phyloP scores from a whole-genome alignment of 2,888 invertebrate species.

The Hirtodrosophila trivittata region DNA sequence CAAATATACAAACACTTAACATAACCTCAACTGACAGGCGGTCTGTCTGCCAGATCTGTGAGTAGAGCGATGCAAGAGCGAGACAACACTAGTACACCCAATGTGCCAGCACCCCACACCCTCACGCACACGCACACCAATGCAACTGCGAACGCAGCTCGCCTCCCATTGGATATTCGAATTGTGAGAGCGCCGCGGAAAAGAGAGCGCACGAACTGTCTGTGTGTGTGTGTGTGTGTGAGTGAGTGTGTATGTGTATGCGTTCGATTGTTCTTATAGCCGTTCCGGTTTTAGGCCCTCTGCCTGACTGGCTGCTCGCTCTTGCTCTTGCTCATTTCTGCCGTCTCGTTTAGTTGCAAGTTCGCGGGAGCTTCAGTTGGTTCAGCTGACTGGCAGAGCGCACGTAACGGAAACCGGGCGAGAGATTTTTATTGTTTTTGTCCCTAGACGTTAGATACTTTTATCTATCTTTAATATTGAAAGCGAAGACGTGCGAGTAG shows the following conservation, averaged over 20 bases:
- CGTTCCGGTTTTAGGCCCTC: slow-evolving; percentile 52
- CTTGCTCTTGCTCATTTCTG: slow-evolving; percentile 48
- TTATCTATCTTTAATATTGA: slow-evolving; percentile 37
- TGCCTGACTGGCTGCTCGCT: slow-evolving; percentile 47
- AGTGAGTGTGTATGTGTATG: slow-evolving; percentile 1
- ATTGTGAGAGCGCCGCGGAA: slow-evolving; percentile 52
- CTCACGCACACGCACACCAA: slow-evolving; percentile 20
- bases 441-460: slow-evolving; percentile 28
- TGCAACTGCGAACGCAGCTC: slow-evolving; percentile 32
- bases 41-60: slow-evolving; percentile 14
- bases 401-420: slow-evolving; percentile 62
- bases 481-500: slow-evolving; percentile 10
- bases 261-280: slow-evolving; percentile 45
- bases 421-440: slow-evolving; percentile 55
- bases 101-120: slow-evolving; percentile 23
- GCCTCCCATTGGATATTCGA: slow-evolving; percentile 65
- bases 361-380: slow-evolving; percentile 68
- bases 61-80: slow-evolving; percentile 31
- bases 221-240: neutral
- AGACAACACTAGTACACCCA: slow-evolving; percentile 52
- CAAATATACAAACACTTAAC: slow-evolving; percentile 81
- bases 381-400: slow-evolving; percentile 67
- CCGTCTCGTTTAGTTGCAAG: slow-evolving; percentile 64
- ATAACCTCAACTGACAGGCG: slow-evolving; percentile 80
- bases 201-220: slow-evolving; percentile 35